Evolutionary conservation across 2,113 vertebrate genomes (phyloP).

Genomic region (Egretta garzetta): DNA sequence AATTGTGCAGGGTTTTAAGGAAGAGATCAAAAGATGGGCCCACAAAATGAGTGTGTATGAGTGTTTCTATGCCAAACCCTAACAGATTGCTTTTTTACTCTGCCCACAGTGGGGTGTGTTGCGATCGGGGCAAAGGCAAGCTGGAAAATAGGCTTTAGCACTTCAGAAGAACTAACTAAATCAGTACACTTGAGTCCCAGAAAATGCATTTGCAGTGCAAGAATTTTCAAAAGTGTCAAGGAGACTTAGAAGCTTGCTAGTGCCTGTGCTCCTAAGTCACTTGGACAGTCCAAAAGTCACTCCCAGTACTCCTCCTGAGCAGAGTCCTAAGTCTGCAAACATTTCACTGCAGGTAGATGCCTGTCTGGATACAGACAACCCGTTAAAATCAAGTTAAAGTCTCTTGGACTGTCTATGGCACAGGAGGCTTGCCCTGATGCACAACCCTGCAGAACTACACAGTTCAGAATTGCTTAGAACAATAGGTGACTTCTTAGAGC

Average conservation of each 20-base stretch:
- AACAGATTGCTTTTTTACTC: conserved; percentile 18
- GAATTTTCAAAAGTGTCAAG: not conserved
- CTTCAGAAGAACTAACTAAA: not conserved
- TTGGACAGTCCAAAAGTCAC: not conserved
- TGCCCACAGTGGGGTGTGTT: not conserved
- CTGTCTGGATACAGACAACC: not conserved
- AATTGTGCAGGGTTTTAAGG: not conserved
- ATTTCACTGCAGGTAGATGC: not conserved
- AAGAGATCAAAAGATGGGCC: conserved; percentile 43
- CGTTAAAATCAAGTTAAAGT: not conserved
- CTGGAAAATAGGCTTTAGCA: conserved; percentile 6
- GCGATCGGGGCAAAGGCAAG: not conserved
- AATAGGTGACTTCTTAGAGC: not conserved
- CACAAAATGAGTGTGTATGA: not conserved
- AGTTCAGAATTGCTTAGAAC: not conserved
- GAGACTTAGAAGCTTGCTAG: not conserved
- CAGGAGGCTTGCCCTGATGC: not conserved
- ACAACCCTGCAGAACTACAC: not conserved
- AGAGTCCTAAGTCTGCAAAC: not conserved
- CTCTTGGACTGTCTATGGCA: not conserved
- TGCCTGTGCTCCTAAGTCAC: not conserved
- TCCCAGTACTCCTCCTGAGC: not conserved
- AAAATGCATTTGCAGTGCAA: not conserved
- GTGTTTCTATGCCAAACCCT: not conserved
- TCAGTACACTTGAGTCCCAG: not conserved